These are phyloP conservation scores for Shargacucullia verbasci DNA, from an alignment of 2,888 invertebrate species.

Conservation along the genomic window DNA sequence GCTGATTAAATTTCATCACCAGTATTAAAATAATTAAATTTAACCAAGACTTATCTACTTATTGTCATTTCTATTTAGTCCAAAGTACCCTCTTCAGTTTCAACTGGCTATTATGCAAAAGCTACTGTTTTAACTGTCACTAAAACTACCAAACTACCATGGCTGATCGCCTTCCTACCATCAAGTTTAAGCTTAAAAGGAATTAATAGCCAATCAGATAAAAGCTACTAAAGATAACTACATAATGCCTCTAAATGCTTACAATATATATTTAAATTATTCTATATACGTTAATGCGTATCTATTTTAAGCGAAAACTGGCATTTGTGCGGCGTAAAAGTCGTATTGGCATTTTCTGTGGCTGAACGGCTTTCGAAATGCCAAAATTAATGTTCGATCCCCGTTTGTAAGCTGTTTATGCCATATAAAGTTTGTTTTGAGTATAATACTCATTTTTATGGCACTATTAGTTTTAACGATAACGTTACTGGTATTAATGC, in stretches of 20 bases:
- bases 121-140: conserved; percentile 17
- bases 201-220: conserved; percentile 44
- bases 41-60: conserved; percentile 10
- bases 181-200: conserved; percentile 39
- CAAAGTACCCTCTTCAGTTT: conserved; percentile 18
- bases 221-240: conserved; percentile 38
- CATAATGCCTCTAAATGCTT: conserved; percentile 19
- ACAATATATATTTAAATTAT: conserved; percentile 46
- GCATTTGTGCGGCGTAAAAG: conserved; percentile 38
- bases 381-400: conserved; percentile 48
- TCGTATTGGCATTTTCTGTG: conserved; percentile 45
- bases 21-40: conserved; percentile 6
- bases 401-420: conserved; percentile 37
- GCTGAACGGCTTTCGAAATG: conserved; percentile 47
- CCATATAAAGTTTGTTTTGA: conserved; percentile 32
- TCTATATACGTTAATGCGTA: conserved; percentile 9
- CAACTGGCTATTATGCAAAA: conserved; percentile 34
- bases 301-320: conserved; percentile 39
- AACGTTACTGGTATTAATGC: conserved; percentile 18
- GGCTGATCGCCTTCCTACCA: conserved; percentile 22
- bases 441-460: conserved; percentile 38
- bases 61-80: conserved; percentile 27
- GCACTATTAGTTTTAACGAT: conserved; percentile 37
- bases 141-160: conserved; percentile 37
- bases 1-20: neutral